A percentile compares a stretch with the other conserved stretches of the same genome.
Conservation (phyloP, 2,888 invertebrate genomes). For the Erebia ligea region DNA sequence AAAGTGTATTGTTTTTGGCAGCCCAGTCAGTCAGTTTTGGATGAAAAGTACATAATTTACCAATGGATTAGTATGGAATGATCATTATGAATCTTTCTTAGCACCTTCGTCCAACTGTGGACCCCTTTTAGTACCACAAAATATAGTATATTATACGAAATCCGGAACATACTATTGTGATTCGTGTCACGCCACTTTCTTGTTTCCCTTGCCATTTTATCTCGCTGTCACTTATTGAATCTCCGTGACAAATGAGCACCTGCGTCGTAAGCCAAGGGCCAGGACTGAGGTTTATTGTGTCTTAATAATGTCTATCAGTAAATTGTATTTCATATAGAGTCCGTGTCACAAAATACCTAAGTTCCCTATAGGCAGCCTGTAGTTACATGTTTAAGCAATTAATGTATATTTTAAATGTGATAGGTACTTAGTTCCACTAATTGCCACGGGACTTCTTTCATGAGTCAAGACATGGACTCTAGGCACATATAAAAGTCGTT, state of each 20-base stretch:
- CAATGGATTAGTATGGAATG: too few species aligned
- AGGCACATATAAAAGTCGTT: too few species aligned
- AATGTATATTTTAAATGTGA: too few species aligned
- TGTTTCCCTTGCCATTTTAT: slow-evolving; percentile 25
- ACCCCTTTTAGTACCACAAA: background rate
- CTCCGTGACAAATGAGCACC: slow-evolving; percentile 25
- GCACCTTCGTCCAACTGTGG: background rate
- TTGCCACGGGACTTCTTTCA: too few species aligned
- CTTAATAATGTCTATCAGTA: slow-evolving; percentile 9
- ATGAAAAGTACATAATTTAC: too few species aligned
- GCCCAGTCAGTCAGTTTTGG: too few species aligned
- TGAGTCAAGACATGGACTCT: too few species aligned
- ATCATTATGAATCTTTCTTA: too few species aligned
- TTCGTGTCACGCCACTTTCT: slow-evolving; percentile 22
- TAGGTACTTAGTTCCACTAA: too few species aligned
- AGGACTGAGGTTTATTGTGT: slow-evolving; percentile 16
- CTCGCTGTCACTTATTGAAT: slow-evolving; percentile 26
- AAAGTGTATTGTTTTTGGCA: too few species aligned
- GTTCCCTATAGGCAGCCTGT: too few species aligned
- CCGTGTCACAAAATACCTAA: background rate
- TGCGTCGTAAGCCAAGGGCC: slow-evolving; percentile 12
- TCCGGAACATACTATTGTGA: slow-evolving; percentile 6
- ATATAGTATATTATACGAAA: background rate
- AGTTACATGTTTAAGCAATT: too few species aligned
- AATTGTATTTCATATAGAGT: background rate